Evolutionary conservation across 37 sponge, comb jelly and placozoan species (phyloP), one percentile per base, ranked within the genome.

Genomic region (Cladorhizidae sp.): DNA sequence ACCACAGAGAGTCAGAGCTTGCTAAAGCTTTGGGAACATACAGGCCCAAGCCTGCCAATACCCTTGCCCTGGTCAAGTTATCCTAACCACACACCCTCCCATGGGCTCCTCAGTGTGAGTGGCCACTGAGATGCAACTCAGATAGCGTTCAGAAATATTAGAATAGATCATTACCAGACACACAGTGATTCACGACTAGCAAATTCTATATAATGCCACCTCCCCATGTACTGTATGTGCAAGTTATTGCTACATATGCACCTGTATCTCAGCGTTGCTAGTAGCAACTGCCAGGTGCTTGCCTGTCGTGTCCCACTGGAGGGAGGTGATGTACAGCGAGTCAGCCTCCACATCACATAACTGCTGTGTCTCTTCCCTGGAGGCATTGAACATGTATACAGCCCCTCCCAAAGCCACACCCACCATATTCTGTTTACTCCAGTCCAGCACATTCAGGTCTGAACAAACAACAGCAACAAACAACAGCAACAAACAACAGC

Each of bases 381-480:
- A 70, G 31, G 91, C 85, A 73, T 95, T 80, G 75, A 92, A 85
- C 33, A 97, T 36, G 82, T 94, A 95, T 31, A 97, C 91, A 40
- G 74, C 57, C 33, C 33, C 63, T 28, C 96, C 86, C 74, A 97
- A 70, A 8, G 86, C 98, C 3, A 97, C 77, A 64, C 90, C 96
- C 61, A 97, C 51, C 49, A 62, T 56, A 49, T 90, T 89, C 26
- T 18, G 36, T 26, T 18, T 73, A n/a, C 95, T 85, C 98, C 98
- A 97, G 72, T 97, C 93, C 45, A 97, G 76, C 18, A 95, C 54
- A 77, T 95, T 97, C 25, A 95, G 67, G 72, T 97, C 91, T 90
- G 58, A 28, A 79, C 9, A 23, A 18, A 74, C 38, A 15, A 70
- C 40, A 23, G 14, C 41, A 39, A 20, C n/a, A 70, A 50, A 73